Evolutionary conservation across 1,140 invertebrate genomes (phyloP), one percentile per base, ranked within the genome.

Genomic region (Conus ventricosus): DNA sequence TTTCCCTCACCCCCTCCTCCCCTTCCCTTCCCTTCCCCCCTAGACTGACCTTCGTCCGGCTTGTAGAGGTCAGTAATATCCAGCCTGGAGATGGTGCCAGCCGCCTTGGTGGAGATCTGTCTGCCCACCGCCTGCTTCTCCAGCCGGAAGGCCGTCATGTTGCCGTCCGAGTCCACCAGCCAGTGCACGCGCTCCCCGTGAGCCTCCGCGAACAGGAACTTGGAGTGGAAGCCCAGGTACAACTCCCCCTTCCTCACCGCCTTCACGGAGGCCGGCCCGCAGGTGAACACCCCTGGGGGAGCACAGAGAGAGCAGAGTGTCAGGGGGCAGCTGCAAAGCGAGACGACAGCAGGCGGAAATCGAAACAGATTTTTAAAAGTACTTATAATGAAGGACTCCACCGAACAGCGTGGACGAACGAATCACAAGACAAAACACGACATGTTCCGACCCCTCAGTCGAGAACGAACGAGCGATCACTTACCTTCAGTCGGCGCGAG

Each of bases 211-310:
- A 97, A 98, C 0, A 98, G 95, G 93, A 98, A 99, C n/a, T 96
- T 96, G 81, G 96, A 96, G 92, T 99, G 98, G 92, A 98, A 98
- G 0, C 97, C 97, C 53, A 97, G 95, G 60, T 97, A 95, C 11
- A 99, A 96, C 91, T 99, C 97, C 4, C 97, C 98, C 57, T 96
- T 96, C 91, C 97, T 97, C 2, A 98, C 97, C 0, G 98, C 97
- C 11, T 95, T 94, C 2, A 99, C 96, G 27, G 95, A 94, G 17
- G 94, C 93, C 0, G 98, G 98, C 0, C 98, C 98, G 92, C 97
- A 98, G 20, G 97, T 96, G 94, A 97, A 98, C 92, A 97, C 96
- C 76, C 94, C 93, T 94, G 81, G 15, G 83, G 27, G 39, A 39
- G 3, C 0, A 0, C 39, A 85, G 27, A 84, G 4, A 87, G 7